Percentiles rank a stretch among this genome's conserved stretches.
Evolutionary conservation across 2,797 vertebrate genomes (phyloP).

Genomic region (Protosalanx chinensis): DNA sequence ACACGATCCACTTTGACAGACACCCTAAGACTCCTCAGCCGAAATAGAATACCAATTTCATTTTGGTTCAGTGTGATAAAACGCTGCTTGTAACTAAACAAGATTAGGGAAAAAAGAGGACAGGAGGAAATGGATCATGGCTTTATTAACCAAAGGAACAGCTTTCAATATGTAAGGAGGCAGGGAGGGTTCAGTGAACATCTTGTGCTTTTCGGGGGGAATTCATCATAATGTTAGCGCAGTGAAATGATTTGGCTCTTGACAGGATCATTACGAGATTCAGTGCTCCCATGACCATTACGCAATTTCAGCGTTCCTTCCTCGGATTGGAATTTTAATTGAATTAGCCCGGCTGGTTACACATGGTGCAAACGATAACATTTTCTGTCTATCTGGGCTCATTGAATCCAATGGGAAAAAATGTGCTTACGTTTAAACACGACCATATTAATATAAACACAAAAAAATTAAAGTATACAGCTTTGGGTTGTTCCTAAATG

Average conservation of each 20-base stretch:
- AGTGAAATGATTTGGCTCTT: slow-evolving; percentile 69
- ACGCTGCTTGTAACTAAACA: slow-evolving; percentile 55
- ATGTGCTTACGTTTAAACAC: slow-evolving; percentile 51
- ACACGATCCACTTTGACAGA: slow-evolving; percentile 53
- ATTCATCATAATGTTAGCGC: slow-evolving; percentile 69
- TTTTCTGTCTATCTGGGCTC: slow-evolving; percentile 70
- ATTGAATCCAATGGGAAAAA: slow-evolving; percentile 49
- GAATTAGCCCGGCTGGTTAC: slow-evolving; percentile 73
- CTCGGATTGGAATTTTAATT: slow-evolving; percentile 73
- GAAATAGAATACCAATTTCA: slow-evolving; percentile 63
- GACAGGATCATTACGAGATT: slow-evolving; percentile 76
- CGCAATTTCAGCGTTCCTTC: slow-evolving; percentile 69
- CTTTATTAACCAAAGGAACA: slow-evolving; percentile 64
- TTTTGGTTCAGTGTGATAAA: slow-evolving; percentile 52
- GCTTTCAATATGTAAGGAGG: slow-evolving; percentile 45
- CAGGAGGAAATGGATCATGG: slow-evolving; percentile 55
- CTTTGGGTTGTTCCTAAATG: slow-evolving; percentile 33
- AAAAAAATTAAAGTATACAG: slow-evolving; percentile 23
- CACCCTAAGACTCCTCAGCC: slow-evolving; percentile 44
- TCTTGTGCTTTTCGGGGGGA: slow-evolving; percentile 60
- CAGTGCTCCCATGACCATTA: slow-evolving; percentile 69
- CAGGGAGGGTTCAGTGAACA: slow-evolving; percentile 31
- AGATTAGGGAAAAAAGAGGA: slow-evolving; percentile 50
- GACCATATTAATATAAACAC: slow-evolving; percentile 21
- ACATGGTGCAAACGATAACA: slow-evolving; percentile 72